Conservation (phyloP, 2,888 invertebrate species). For the Volucella bombylans region DNA sequence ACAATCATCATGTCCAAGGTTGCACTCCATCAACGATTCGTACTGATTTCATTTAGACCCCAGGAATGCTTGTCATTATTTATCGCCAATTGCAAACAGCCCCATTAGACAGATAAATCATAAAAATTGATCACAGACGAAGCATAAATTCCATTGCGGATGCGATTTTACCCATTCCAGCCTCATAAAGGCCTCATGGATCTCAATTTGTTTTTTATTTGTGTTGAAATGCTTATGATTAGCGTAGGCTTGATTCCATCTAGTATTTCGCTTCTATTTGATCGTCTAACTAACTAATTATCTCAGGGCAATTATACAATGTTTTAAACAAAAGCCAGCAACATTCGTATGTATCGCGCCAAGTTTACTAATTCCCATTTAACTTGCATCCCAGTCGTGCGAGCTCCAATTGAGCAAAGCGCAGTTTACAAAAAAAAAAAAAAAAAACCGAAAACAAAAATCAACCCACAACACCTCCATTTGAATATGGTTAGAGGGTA, state of each 20-base stretch:
- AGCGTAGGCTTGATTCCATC: constrained; percentile 50
- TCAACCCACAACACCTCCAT: constrained; percentile 20
- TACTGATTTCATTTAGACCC: too few relatives aligned
- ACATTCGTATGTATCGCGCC: background rate
- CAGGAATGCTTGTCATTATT: too few relatives aligned
- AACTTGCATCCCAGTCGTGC: constrained; percentile 25
- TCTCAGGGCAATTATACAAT: constrained; percentile 64
- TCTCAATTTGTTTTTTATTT: constrained; percentile 4
- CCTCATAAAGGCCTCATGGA: too few relatives aligned
- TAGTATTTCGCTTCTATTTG: constrained; percentile 27
- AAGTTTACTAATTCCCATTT: constrained; percentile 38
- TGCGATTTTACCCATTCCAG: constrained; percentile 64
- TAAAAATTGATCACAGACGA: background rate
- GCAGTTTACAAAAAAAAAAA: constrained; percentile 13
- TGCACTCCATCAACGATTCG: too few relatives aligned
- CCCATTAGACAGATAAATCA: too few relatives aligned
- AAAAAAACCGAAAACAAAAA: constrained; percentile 14
- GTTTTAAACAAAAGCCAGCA: constrained; percentile 33
- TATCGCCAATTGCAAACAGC: too few relatives aligned
- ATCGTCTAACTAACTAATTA: constrained; percentile 54
- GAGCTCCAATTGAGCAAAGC: constrained; percentile 43
- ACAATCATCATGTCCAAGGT: too few relatives aligned
- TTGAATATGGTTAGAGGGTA: constrained; percentile 37
- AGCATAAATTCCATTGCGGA: constrained; percentile 49
- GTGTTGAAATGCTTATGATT: constrained; percentile 35